A percentile compares a stretch with the other conserved stretches of the same genome.
These are phyloP conservation scores for Patella depressa DNA, from an alignment of 2,888 invertebrate genomes.

Conservation along the genomic window DNA sequence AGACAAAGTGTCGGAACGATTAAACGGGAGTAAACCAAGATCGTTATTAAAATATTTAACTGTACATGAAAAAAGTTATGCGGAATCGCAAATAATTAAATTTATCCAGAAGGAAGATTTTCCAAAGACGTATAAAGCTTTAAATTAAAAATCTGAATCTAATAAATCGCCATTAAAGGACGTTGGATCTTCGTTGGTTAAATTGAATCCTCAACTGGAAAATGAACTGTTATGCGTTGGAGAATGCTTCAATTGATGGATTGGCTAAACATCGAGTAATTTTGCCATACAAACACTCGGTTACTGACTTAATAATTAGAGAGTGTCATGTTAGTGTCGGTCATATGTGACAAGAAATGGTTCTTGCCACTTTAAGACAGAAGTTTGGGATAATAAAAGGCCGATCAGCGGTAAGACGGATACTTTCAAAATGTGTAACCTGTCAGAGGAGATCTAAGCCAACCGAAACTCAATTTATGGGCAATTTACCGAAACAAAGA, in stretches of 20 bases:
- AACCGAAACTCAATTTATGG: conserved; percentile 29
- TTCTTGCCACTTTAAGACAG: background rate
- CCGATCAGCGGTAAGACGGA: background rate
- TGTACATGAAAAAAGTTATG: background rate
- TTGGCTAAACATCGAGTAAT: background rate
- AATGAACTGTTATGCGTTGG: background rate
- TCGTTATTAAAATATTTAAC: background rate
- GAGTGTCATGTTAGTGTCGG: background rate
- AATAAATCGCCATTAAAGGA: background rate
- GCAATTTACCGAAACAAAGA: conserved; percentile 29
- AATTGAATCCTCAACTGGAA: background rate
- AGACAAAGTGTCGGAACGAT: background rate
- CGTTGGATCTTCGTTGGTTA: background rate
- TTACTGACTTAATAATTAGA: background rate
- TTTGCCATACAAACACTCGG: background rate
- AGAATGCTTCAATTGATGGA: background rate
- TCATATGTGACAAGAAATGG: background rate
- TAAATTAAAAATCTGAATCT: background rate
- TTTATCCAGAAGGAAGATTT: background rate
- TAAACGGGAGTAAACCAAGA: background rate
- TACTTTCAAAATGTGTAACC: background rate
- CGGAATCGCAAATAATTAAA: background rate
- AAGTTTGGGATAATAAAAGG: background rate
- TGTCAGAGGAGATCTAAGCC: background rate
- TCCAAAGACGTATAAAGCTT: background rate